Evolutionary conservation across 1,140 invertebrate genomes (phyloP).

Genomic region (Meloidogyne exigua): DNA sequence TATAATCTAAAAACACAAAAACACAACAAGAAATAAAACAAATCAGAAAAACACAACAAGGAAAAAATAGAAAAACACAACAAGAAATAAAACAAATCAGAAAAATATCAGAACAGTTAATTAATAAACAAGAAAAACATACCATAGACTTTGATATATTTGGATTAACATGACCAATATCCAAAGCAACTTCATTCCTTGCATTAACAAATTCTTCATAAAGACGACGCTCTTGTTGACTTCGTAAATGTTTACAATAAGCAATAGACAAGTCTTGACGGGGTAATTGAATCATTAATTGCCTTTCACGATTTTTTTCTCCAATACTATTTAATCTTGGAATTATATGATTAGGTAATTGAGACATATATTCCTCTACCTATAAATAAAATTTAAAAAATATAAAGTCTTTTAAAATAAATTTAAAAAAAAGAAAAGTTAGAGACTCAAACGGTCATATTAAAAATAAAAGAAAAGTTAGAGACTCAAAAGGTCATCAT

Average conservation of each 20-base stretch:
- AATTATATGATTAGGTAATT: slow-evolving; percentile 75
- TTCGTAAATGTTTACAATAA: slow-evolving; percentile 80
- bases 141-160: slow-evolving; percentile 58
- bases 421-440: too few relatives aligned
- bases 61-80: too few relatives aligned
- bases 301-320: slow-evolving; percentile 76
- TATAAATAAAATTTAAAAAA: slow-evolving; percentile 53
- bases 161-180: slow-evolving; percentile 76
- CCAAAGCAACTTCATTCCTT: slow-evolving; percentile 87
- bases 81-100: slow-evolving; percentile 22
- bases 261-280: slow-evolving; percentile 82
- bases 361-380: slow-evolving; percentile 74
- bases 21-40: too few relatives aligned
- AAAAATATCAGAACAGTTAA: background rate
- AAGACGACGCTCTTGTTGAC: slow-evolving; percentile 57
- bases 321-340: slow-evolving; percentile 76
- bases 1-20: too few relatives aligned
- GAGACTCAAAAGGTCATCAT: too few relatives aligned
- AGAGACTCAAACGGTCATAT: too few relatives aligned
- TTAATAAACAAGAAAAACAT: background rate
- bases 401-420: background rate
- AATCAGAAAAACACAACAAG: too few relatives aligned
- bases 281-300: slow-evolving; percentile 83
- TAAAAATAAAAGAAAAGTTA: too few relatives aligned
- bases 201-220: slow-evolving; percentile 79